These are phyloP conservation scores for Molanna angustata DNA, from an alignment of 2,888 invertebrate species.

Conservation along the genomic window DNA sequence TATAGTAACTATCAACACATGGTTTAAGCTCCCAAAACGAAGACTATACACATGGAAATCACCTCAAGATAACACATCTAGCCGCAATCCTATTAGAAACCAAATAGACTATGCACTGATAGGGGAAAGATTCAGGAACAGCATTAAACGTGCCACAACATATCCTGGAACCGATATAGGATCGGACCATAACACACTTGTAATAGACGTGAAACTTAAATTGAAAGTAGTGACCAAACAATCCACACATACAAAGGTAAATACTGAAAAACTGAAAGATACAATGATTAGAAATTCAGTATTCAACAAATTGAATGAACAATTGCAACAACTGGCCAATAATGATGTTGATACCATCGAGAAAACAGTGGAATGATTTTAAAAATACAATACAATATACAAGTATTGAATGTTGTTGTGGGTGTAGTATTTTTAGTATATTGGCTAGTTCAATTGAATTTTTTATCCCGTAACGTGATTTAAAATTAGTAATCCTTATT, in stretches of 20 bases:
- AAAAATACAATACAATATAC: no score
- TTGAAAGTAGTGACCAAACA: neutral
- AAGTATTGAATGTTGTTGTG: no score
- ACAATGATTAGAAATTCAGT: neutral
- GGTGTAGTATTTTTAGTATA: no score
- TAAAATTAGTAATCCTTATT: no score
- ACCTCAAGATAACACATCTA: constrained; percentile 1
- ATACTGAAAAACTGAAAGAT: neutral
- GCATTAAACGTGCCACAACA: constrained; percentile 11
- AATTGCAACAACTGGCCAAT: neutral
- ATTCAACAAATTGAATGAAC: neutral
- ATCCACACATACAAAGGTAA: neutral
- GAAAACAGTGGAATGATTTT: no score
- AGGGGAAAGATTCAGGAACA: constrained; percentile 3
- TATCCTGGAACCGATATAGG: constrained; percentile 6
- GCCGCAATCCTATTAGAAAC: constrained; percentile 4
- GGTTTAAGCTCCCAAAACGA: constrained; percentile 8
- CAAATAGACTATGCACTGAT: constrained; percentile 8
- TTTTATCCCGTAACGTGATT: no score
- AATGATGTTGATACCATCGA: neutral
- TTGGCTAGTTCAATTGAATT: no score
- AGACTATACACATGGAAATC: constrained; percentile 12
- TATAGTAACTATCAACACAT: constrained; percentile 3
- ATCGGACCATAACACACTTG: constrained; percentile 8
- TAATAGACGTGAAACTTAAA: constrained; percentile 3